Evolutionary conservation across 2,797 vertebrate species (phyloP), one percentile per base, ranked within the genome.

Genomic region (Diplodus puntazzo): DNA sequence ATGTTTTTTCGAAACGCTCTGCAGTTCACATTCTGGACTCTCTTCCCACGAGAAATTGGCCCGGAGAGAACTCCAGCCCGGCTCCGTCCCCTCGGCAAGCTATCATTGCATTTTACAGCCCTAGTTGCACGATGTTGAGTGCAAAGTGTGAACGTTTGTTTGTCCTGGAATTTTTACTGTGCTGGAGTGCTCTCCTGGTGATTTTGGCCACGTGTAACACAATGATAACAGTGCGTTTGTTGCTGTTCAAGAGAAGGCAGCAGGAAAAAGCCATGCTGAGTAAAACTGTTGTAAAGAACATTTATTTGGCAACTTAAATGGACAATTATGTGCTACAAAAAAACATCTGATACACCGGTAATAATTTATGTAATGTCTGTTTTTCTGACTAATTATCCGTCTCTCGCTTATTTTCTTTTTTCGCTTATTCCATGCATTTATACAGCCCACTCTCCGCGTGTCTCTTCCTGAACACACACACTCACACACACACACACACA

Each of bases 151-250:
- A 86, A 73, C 46, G 54, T 86, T 84, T 87, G 76, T 88, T 90
- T 89, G 70, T 75, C 34, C 77, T 89, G 90, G 88, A 89, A 72
- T 86, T 84, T 84, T 78, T 69, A 72, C 77, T 76, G 68, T 46
- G 63, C 72, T 75, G 74, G 68, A 86, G 82, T 81, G 52, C 50
- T 77, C 61, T 87, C 43, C 60, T 88, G 64, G 75, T 79, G 77
- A 86, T 84, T 86, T 88, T 85, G 86, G 81, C 81, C 67, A 61
- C 62, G 53, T 79, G 77, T 60, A 88, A 64, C 77, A 77, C 76
- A 86, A 83, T 82, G 72, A 89, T 85, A 90, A 81, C 81, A 80
- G 67, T 66, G 70, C 30, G 70, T 82, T 67, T 83, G 69, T 66
- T 75, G 64, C 71, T 76, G 78, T 65, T 73, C 60, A 79, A 58